These are phyloP conservation scores for Drosophila bunnanda DNA, from an alignment of 2,888 invertebrate genomes.

Conservation along the genomic window DNA sequence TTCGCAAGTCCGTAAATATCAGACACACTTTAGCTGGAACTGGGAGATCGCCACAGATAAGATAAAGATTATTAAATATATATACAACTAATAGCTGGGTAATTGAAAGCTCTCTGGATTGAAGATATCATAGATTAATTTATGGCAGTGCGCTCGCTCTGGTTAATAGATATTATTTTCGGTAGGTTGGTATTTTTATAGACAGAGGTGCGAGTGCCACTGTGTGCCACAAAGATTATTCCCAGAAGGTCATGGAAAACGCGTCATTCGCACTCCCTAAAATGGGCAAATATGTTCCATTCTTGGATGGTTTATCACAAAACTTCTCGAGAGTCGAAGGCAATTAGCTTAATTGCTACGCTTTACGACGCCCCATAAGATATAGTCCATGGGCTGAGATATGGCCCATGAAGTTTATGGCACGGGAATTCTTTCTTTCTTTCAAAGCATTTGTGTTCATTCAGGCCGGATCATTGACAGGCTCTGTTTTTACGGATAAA, in stretches of 20 bases:
- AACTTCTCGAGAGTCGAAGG: conserved; percentile 18
- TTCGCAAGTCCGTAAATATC: conserved; percentile 9
- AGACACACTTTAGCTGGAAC: background rate
- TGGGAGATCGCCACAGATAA: conserved; percentile 23
- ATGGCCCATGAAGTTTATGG: conserved; percentile 23
- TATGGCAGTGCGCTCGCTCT: background rate
- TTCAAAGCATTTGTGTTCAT: conserved; percentile 13
- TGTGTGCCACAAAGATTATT: background rate
- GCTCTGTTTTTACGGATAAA: conserved; percentile 30
- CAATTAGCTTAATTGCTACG: conserved; percentile 31
- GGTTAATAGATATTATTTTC: background rate
- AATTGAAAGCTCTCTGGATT: conserved; percentile 5
- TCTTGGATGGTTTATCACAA: conserved; percentile 30
- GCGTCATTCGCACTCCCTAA: conserved; percentile 9
- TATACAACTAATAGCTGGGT: conserved; percentile 17
- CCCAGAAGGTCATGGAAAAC: conserved; percentile 1
- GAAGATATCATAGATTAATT: conserved; percentile 9
- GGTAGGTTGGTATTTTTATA: background rate
- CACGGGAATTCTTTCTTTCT: conserved; percentile 1
- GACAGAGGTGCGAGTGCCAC: background rate
- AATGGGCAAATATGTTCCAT: background rate
- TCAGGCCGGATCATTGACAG: conserved; percentile 32
- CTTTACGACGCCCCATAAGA: conserved; percentile 26
- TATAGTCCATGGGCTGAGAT: conserved; percentile 25
- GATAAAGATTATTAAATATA: conserved; percentile 15